Percentiles rank a stretch among this genome's conserved stretches.
Conservation (phyloP, 2,113 vertebrate species). For the Tachycineta bicolor region DNA sequence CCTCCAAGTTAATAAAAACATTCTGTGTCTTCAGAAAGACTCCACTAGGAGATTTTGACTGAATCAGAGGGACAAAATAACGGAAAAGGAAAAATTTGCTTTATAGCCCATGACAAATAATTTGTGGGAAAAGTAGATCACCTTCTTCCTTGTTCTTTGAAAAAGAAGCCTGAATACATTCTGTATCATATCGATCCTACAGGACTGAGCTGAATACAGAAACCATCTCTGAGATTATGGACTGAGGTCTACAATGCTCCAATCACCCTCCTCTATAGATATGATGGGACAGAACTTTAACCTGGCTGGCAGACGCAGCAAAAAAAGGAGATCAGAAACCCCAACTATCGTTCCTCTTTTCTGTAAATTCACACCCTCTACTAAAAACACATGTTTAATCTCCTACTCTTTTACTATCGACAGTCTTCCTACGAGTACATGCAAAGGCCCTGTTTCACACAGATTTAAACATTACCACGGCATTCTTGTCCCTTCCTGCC, state of each 20-base stretch:
- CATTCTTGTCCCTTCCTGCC: background rate
- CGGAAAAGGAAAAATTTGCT: background rate
- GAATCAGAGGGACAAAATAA: background rate
- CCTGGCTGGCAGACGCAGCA: background rate
- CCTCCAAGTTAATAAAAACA: background rate
- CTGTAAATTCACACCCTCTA: background rate
- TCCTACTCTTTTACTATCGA: background rate
- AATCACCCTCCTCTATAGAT: background rate
- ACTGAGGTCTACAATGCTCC: background rate
- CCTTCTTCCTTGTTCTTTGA: background rate
- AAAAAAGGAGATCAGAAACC: background rate
- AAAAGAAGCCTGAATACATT: background rate
- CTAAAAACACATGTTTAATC: background rate
- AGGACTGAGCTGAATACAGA: background rate
- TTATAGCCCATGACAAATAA: background rate
- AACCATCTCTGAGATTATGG: background rate
- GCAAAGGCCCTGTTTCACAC: background rate
- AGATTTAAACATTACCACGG: background rate
- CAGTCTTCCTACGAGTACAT: background rate
- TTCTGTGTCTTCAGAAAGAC: background rate
- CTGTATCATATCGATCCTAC: fast-evolving
- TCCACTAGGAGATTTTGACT: background rate
- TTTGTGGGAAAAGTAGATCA: background rate
- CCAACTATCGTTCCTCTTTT: background rate
- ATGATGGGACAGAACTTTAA: background rate